Evolutionary conservation across 2,888 invertebrate genomes (phyloP), one percentile per base, ranked within the genome.

Genomic region (Zaprionus bogoriensis): DNA sequence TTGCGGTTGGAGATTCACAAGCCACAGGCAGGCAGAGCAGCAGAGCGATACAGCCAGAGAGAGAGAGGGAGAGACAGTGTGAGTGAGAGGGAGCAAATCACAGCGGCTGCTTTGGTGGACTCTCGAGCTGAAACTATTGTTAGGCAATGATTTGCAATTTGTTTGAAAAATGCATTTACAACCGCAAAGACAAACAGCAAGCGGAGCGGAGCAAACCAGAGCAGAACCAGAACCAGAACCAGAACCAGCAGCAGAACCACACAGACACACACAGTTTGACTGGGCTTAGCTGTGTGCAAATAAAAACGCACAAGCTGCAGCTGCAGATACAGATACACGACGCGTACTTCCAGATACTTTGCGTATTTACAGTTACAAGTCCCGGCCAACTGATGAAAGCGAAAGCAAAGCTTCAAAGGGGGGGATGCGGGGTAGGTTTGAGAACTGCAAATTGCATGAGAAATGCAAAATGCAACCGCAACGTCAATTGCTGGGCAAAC

Each of bases 71-170:
- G 4, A 19, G 10, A 28, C 23, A 7, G 14, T 2, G 20, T 6
- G n/a, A 10, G 23, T 39, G n/a, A n/a, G 61, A 22, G 30, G 9
- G 19, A 50, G 44, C 32, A 52, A 77, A 82, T 81, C 78, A 65
- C 54, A 65, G 72, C 23, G 30, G 20, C 12, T 51, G 67, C 61
- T 28, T 32, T 45, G 27, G 53, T 45, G 54, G 42, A n/a, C n/a
- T 3, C 47, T 46, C 36, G 28, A 64, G 63, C 58, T 64, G 44
- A 62, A 74, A 71, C 86, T 85, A 83, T 86, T 87, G 84, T 86
- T 87, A 75, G 84, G 87, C 87, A 84, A 84, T 84, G 87, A 84
- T 84, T 84, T 84, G 84, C 84, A 84, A 84, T 84, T 84, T 86
- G 87, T 77, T 87, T 84, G 87, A 84, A 86, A 84, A 84, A 84